Conservation (phyloP, 2,113 vertebrate species). For the Variabilichromis moorii region DNA sequence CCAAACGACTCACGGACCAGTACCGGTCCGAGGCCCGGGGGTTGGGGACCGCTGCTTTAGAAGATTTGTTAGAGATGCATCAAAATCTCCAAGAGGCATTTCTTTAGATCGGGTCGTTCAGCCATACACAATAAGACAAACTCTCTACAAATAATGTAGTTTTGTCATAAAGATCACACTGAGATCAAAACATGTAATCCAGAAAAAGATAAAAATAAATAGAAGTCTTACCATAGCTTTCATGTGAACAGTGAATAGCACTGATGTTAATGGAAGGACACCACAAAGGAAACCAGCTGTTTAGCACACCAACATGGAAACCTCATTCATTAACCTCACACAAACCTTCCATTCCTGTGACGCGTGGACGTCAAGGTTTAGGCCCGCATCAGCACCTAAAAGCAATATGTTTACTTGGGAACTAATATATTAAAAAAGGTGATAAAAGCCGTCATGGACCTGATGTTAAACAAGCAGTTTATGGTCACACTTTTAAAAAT, state of each 20-base stretch:
- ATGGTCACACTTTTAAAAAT: not conserved
- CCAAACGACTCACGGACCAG: rapidly evolving
- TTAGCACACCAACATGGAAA: not conserved
- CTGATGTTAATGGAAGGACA: not conserved
- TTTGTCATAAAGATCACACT: not conserved
- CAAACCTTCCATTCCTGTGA: not conserved
- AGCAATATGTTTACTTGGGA: not conserved
- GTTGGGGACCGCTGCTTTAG: rapidly evolving
- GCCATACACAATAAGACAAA: not conserved
- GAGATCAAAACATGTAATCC: not conserved
- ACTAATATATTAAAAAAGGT: not conserved
- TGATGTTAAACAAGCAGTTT: not conserved
- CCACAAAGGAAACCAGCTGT: not conserved
- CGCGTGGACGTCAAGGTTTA: rapidly evolving
- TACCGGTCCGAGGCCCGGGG: no score
- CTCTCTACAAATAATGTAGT: not conserved
- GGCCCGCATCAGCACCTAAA: not conserved
- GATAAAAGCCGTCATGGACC: not conserved
- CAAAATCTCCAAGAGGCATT: not conserved
- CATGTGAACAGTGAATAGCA: not conserved
- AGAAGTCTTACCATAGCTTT: not conserved
- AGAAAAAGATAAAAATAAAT: not conserved
- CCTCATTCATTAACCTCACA: not conserved
- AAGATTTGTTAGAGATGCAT: not conserved
- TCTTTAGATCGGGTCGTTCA: not conserved